Evolutionary conservation across 2,888 invertebrate species (phyloP).

Genomic region (Fabriciana adippe): DNA sequence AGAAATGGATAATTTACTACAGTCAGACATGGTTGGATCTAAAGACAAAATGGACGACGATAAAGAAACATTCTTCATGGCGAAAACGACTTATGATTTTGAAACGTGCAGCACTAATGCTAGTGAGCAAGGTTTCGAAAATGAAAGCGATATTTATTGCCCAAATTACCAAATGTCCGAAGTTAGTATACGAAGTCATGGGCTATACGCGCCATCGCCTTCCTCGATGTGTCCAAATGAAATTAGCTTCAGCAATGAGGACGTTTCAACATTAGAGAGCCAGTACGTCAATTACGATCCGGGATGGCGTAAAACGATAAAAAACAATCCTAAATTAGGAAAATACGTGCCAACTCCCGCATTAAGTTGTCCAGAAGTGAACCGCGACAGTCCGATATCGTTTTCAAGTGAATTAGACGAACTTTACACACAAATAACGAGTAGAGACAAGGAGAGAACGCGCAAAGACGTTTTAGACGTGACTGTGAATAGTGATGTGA

Average conservation of each 20-base stretch:
- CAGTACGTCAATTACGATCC: conserved; percentile 83
- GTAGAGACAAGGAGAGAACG: conserved; percentile 65
- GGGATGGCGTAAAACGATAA: conserved; percentile 75
- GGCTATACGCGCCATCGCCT: conserved; percentile 84
- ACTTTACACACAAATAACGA: conserved; percentile 86
- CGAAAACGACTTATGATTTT: conserved; percentile 72
- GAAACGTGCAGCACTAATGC: conserved; percentile 76
- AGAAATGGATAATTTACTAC: conserved; percentile 65
- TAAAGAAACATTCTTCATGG: conserved; percentile 70
- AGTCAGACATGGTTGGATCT: conserved; percentile 52
- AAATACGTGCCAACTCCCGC: conserved; percentile 71
- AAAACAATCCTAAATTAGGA: conserved; percentile 67
- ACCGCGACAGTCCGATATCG: conserved; percentile 71
- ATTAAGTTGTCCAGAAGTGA: conserved; percentile 74
- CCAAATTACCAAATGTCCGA: conserved; percentile 84
- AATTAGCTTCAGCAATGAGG: conserved; percentile 76
- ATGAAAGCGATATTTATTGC: conserved; percentile 84
- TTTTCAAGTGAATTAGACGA: conserved; percentile 85
- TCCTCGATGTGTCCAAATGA: conserved; percentile 79
- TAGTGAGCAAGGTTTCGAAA: conserved; percentile 77
- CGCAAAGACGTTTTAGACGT: conserved; percentile 64
- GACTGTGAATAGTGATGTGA: conserved; percentile 73
- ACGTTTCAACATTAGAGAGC: conserved; percentile 75
- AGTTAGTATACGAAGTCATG: conserved; percentile 85
- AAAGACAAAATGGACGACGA: conserved; percentile 68